These are phyloP conservation scores for Penelope pileata DNA, from an alignment of 2,113 vertebrate genomes.

Conservation along the genomic window DNA sequence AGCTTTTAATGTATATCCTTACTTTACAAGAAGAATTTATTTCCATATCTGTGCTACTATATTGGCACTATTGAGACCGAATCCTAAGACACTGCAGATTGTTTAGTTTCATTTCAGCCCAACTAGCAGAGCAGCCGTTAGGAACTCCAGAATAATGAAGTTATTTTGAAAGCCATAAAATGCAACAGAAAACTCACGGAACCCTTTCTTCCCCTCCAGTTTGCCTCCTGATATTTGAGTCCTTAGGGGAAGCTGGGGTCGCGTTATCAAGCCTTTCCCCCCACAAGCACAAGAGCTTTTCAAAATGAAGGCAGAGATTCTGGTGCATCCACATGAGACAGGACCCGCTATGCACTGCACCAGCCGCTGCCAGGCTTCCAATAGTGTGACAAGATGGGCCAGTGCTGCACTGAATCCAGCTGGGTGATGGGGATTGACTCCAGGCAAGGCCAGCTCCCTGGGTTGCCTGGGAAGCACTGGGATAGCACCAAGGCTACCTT, in stretches of 20 bases:
- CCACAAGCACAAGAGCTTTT: background rate
- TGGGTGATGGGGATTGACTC: background rate
- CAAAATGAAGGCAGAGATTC: background rate
- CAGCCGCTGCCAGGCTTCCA: background rate
- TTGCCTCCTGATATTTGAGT: background rate
- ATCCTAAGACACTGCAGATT: background rate
- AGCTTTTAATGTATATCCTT: background rate
- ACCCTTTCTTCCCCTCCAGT: background rate
- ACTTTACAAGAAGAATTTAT: background rate
- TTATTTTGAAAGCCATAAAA: background rate
- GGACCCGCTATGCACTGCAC: background rate
- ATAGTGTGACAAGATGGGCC: background rate
- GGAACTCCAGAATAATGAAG: background rate
- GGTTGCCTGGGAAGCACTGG: background rate
- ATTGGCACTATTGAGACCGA: background rate
- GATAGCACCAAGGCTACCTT: no score
- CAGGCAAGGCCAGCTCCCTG: background rate
- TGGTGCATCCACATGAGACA: background rate
- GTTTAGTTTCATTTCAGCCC: background rate
- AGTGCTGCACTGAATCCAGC: background rate
- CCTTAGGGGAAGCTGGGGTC: background rate
- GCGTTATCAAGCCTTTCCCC: background rate
- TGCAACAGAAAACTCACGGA: background rate
- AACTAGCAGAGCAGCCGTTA: background rate
- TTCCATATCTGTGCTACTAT: background rate